These are phyloP conservation scores for Drosophila paranaensis DNA, from an alignment of 2,888 invertebrate species.

Conservation along the genomic window DNA sequence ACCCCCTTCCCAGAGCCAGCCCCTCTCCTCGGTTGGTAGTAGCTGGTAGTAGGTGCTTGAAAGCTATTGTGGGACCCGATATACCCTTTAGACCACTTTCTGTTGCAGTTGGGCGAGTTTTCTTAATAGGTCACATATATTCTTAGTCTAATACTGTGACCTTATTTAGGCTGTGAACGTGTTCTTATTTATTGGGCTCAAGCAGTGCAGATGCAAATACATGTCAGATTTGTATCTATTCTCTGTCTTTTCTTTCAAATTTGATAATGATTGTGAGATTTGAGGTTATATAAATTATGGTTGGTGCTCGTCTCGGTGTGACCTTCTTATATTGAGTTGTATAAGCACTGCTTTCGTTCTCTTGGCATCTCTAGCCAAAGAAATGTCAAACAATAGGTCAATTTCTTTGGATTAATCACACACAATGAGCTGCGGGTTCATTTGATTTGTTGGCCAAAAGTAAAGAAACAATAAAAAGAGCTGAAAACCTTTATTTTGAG, in stretches of 20 bases:
- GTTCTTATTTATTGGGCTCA: neutral
- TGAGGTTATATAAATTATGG: slow-evolving; percentile 16
- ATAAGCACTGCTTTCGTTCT: slow-evolving; percentile 10
- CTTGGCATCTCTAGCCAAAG: slow-evolving; percentile 8
- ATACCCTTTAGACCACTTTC: slow-evolving; percentile 13
- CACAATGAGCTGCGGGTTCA: slow-evolving; percentile 36
- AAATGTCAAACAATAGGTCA: slow-evolving; percentile 38
- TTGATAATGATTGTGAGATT: neutral
- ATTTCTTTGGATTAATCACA: slow-evolving; percentile 27
- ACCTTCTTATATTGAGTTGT: slow-evolving; percentile 21
- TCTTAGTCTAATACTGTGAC: slow-evolving; percentile 6
- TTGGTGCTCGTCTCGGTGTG: slow-evolving; percentile 17
- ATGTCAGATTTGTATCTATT: neutral
- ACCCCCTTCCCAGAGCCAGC: slow-evolving; percentile 2
- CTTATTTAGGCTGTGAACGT: slow-evolving; percentile 6
- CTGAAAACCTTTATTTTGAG: slow-evolving; percentile 39
- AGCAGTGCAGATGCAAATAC: neutral
- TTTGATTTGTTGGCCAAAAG: slow-evolving; percentile 33
- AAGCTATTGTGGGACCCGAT: slow-evolving; percentile 17
- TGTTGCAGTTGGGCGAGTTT: slow-evolving; percentile 7
- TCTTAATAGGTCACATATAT: neutral
- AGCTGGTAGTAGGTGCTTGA: slow-evolving; percentile 35
- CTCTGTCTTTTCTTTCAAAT: neutral
- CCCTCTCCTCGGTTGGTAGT: neutral
- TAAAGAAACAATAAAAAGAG: slow-evolving; percentile 15